Evolutionary conservation across 1,140 invertebrate genomes (phyloP).

Genomic region (Melitaea cinxia): DNA sequence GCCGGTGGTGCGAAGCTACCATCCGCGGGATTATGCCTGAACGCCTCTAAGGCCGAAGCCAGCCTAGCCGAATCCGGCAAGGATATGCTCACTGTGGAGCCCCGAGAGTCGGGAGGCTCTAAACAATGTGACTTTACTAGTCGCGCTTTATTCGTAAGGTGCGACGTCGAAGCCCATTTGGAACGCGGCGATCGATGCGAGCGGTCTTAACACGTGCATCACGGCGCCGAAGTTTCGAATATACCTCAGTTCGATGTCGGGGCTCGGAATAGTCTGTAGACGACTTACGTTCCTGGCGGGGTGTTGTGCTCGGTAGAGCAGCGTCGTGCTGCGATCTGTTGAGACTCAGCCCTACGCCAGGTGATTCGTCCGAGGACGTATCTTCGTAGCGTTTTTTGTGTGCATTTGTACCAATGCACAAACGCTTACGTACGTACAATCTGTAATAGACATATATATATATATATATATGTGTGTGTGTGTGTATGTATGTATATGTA

Average conservation of each 20-base stretch:
- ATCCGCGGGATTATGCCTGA: slow-evolving; percentile 92
- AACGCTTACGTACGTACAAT: no score
- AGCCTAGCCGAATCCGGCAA: no score
- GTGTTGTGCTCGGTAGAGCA: slow-evolving; percentile 85
- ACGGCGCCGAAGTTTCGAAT: slow-evolving; percentile 58
- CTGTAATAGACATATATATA: no score
- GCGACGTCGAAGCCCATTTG: slow-evolving; percentile 91
- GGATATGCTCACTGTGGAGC: no score
- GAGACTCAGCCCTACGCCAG: no score
- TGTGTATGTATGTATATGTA: no score
- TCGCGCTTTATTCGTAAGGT: slow-evolving; percentile 88
- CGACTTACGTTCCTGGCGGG: slow-evolving; percentile 82
- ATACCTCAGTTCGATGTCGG: slow-evolving; percentile 81
- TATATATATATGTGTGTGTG: no score
- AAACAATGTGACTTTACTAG: no score
- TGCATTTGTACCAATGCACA: no score
- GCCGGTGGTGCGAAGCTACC: slow-evolving; percentile 89
- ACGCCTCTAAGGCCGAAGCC: slow-evolving; percentile 91
- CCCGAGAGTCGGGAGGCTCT: no score
- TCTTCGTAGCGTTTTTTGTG: no score
- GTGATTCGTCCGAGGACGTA: no score
- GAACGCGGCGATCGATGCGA: slow-evolving; percentile 81
- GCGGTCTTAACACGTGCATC: slow-evolving; percentile 73
- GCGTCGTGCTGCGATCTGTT: slow-evolving; percentile 82
- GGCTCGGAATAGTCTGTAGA: slow-evolving; percentile 72